Percentiles rank a stretch among this genome's conserved stretches.
Conservation (phyloP, 2,113 vertebrate genomes). For the Thalassoma bifasciatum region DNA sequence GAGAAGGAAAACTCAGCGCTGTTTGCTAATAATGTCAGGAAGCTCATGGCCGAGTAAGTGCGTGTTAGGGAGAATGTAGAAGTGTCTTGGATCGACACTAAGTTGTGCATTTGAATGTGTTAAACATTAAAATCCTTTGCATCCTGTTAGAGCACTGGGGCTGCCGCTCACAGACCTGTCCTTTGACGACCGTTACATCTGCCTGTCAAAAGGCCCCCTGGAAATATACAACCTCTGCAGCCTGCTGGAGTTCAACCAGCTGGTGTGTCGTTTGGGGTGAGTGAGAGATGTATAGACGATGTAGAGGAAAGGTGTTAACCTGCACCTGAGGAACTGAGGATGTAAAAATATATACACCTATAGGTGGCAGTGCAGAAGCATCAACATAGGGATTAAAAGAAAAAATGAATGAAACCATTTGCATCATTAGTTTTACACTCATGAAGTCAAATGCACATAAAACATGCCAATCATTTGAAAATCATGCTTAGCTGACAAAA, state of each 20-base stretch:
- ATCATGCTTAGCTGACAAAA: slow-evolving; percentile 3
- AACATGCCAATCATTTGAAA: background rate
- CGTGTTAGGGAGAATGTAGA: background rate
- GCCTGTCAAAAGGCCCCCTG: slow-evolving; percentile 89
- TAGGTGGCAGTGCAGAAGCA: slow-evolving; percentile 25
- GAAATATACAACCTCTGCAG: slow-evolving; percentile 84
- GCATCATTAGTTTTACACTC: background rate
- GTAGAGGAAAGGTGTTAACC: background rate
- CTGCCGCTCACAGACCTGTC: slow-evolving; percentile 91
- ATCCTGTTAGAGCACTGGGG: slow-evolving; percentile 85
- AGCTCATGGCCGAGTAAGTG: slow-evolving; percentile 92
- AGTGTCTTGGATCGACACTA: background rate
- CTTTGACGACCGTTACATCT: slow-evolving; percentile 93
- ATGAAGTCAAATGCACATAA: background rate
- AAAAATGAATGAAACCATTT: background rate
- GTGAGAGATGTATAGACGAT: slow-evolving; percentile 49
- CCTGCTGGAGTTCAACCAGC: slow-evolving; percentile 91
- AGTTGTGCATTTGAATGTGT: background rate
- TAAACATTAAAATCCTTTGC: slow-evolving; percentile 13
- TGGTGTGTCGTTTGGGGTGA: slow-evolving; percentile 89
- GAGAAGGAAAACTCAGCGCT: slow-evolving; percentile 90
- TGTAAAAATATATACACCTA: slow-evolving; percentile 45
- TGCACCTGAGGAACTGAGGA: too few species aligned
- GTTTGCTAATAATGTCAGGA: slow-evolving; percentile 92
- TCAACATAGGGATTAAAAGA: background rate